Evolutionary conservation across 2,797 vertebrate genomes (phyloP).

Genomic region (Acipenser transmontanus): DNA sequence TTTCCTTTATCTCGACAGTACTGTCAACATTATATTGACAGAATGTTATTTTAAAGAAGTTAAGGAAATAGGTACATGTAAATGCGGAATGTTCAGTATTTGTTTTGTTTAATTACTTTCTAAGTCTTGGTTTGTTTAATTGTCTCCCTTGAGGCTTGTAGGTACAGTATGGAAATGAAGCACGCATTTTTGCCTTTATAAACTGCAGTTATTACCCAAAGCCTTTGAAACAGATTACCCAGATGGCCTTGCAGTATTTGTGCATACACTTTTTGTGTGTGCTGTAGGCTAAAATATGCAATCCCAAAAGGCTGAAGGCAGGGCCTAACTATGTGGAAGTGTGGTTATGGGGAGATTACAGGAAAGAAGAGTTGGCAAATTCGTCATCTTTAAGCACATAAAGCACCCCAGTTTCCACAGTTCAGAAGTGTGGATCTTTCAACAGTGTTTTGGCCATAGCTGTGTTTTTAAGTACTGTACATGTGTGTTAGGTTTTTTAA

Average conservation of each 20-base stretch:
- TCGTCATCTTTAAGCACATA: not conserved
- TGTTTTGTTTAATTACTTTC: constrained; percentile 73
- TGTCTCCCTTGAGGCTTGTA: constrained; percentile 64
- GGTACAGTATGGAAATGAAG: constrained; percentile 63
- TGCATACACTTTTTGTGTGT: constrained; percentile 67
- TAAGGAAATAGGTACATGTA: constrained; percentile 34
- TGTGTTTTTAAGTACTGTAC: not conserved
- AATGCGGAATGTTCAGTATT: constrained; percentile 71
- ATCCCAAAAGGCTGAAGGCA: constrained; percentile 55
- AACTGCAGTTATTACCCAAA: constrained; percentile 70
- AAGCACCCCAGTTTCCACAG: not conserved
- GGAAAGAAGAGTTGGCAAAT: constrained; percentile 10
- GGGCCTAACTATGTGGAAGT: constrained; percentile 56
- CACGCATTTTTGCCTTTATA: constrained; percentile 60
- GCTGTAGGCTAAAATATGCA: constrained; percentile 51
- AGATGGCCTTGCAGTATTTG: constrained; percentile 68
- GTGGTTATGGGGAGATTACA: constrained; percentile 46
- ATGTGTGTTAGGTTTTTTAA: not conserved
- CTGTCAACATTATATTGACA: no score
- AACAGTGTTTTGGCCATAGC: constrained; percentile 3
- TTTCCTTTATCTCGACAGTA: no score
- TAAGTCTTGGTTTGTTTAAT: constrained; percentile 75
- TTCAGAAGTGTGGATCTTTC: not conserved
- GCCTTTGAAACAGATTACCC: constrained; percentile 75
- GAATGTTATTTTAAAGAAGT: no score